These are phyloP conservation scores for Orientallactaga sibirica DNA, from an alignment of 2,797 vertebrate species.

Conservation along the genomic window DNA sequence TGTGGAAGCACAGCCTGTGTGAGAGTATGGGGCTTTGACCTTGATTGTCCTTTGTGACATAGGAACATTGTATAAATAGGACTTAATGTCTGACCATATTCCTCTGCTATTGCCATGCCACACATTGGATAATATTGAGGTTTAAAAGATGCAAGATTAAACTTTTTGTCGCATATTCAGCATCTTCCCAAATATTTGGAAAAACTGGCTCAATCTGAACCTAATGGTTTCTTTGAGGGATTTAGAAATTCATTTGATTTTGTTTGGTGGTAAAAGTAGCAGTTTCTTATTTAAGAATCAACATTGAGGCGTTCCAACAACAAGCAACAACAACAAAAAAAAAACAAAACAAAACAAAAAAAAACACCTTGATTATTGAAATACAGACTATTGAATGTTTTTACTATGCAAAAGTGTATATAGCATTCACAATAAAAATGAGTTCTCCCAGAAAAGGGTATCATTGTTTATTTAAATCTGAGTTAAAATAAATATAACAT, in stretches of 20 bases:
- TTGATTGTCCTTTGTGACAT: not conserved
- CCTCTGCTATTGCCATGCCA: not conserved
- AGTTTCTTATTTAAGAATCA: conserved; percentile 37
- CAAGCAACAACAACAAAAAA: conserved; percentile 17
- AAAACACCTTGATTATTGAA: conserved; percentile 57
- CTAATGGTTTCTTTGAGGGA: not conserved
- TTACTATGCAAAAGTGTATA: not conserved
- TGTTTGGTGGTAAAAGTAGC: not conserved
- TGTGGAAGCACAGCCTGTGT: not conserved
- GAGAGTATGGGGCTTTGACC: conserved; percentile 20
- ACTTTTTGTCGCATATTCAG: not conserved
- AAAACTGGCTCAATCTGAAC: not conserved
- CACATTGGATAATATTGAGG: not conserved
- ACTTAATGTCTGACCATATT: conserved; percentile 52
- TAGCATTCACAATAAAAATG: conserved; percentile 55
- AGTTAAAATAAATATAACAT: conserved; percentile 62
- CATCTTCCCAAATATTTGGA: not conserved
- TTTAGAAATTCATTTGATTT: conserved; percentile 11
- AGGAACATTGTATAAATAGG: conserved; percentile 6
- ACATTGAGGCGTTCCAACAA: conserved; percentile 57
- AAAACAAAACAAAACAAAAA: conserved; percentile 39
- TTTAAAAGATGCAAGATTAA: not conserved
- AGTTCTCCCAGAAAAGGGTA: conserved; percentile 33
- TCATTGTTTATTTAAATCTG: conserved; percentile 73
- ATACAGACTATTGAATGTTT: not conserved